Conservation (phyloP, 2,888 invertebrate genomes). For the Apocheima hispidaria region DNA sequence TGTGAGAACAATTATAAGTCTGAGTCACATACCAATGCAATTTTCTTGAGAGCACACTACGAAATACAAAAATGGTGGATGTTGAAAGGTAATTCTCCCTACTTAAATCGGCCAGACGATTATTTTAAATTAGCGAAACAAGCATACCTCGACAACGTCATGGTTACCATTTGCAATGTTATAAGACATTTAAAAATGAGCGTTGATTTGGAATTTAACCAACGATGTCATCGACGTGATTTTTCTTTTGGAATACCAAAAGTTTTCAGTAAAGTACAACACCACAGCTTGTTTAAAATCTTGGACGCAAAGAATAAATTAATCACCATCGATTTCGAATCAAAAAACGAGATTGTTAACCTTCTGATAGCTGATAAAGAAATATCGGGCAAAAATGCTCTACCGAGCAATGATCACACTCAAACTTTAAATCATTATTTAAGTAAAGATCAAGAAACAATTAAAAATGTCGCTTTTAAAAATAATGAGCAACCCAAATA, state of each 20-base stretch:
- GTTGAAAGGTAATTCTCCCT: not conserved
- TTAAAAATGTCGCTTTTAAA: too few species aligned
- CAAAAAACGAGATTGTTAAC: constrained; percentile 20
- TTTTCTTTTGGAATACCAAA: not conserved
- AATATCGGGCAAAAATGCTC: too few species aligned
- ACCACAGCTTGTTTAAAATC: not conserved
- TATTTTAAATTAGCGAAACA: not conserved
- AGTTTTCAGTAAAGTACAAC: not conserved
- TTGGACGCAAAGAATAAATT: not conserved
- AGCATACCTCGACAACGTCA: not conserved
- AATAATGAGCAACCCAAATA: constrained; percentile 13
- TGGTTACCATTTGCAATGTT: not conserved
- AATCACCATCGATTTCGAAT: not conserved
- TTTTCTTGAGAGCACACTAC: constrained; percentile 7
- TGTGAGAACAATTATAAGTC: not conserved
- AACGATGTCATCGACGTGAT: not conserved
- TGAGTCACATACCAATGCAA: constrained; percentile 38
- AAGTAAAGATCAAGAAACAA: too few species aligned
- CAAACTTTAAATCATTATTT: too few species aligned
- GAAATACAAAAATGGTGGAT: constrained; percentile 14
- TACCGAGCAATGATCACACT: too few species aligned
- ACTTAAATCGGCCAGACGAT: not conserved
- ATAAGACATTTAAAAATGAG: not conserved
- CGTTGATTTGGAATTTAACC: constrained; percentile 3
- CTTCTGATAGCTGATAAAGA: constrained; percentile 11